These are phyloP conservation scores for Oreochromis spilurus DNA, from an alignment of 2,113 vertebrate species.

Conservation along the genomic window DNA sequence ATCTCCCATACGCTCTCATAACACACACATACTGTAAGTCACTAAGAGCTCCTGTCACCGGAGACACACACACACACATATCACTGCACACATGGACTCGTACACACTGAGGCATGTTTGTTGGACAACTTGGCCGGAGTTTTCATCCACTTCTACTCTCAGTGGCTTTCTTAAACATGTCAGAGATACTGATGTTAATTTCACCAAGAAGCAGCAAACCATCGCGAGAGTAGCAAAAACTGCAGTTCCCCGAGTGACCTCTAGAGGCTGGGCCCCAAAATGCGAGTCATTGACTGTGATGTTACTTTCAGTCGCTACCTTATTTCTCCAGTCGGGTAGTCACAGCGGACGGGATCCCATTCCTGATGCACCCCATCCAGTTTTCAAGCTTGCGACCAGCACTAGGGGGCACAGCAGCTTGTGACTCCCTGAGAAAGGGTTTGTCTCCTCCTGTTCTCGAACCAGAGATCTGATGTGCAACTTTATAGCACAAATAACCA, in stretches of 20 bases:
- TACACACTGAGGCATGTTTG: slow-evolving; percentile 18
- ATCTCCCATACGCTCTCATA: slow-evolving; percentile 37
- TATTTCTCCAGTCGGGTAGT: not conserved
- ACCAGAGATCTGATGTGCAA: not conserved
- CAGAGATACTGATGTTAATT: not conserved
- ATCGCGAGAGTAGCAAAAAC: not conserved
- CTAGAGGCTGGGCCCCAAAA: not conserved
- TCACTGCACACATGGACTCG: slow-evolving; percentile 15
- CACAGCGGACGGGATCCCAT: not conserved
- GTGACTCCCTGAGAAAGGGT: not conserved
- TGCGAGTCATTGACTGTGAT: not conserved
- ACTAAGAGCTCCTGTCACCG: slow-evolving; percentile 55
- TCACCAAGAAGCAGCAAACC: not conserved
- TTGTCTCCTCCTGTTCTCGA: not conserved
- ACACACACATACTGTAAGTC: slow-evolving; percentile 57
- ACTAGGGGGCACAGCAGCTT: not conserved
- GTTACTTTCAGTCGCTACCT: not conserved
- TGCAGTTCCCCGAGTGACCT: not conserved
- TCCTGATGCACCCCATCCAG: not conserved
- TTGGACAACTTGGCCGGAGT: slow-evolving; percentile 16
- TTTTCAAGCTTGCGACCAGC: not conserved
- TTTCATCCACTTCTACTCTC: not conserved
- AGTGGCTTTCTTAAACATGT: not conserved
- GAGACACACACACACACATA: slow-evolving; percentile 42
- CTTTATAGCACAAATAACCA: not conserved